These are phyloP conservation scores for Lycocorax pyrrhopterus DNA, from an alignment of 2,113 vertebrate genomes.

Conservation along the genomic window DNA sequence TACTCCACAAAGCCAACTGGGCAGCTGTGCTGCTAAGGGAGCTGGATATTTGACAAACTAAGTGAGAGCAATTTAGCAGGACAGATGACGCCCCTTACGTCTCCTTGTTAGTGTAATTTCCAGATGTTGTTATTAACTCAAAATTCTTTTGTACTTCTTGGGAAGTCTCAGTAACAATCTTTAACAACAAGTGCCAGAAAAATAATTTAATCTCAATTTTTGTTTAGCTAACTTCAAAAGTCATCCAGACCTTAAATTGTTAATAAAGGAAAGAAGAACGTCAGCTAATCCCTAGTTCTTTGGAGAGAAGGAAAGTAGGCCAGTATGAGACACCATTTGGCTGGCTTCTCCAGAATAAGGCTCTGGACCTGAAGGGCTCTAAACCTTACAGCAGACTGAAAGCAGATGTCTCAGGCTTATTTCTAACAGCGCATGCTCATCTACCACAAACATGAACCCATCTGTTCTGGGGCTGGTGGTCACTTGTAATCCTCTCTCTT, in stretches of 20 bases:
- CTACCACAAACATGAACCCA: not conserved
- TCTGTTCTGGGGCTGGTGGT: not conserved
- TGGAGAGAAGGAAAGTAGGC: not conserved
- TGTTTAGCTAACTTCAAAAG: not conserved
- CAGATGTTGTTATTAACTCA: conserved; percentile 12
- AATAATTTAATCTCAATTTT: not conserved
- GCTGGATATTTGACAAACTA: not conserved
- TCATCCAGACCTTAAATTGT: not conserved
- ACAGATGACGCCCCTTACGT: not conserved
- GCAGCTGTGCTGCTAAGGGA: not conserved
- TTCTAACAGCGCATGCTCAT: not conserved
- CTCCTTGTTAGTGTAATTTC: not conserved
- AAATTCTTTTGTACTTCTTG: not conserved
- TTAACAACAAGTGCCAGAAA: not conserved
- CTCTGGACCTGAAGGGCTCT: not conserved
- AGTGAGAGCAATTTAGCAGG: not conserved
- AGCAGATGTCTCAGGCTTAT: not conserved
- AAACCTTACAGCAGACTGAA: not conserved
- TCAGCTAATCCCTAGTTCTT: not conserved
- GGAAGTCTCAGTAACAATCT: not conserved
- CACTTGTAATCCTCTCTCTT: not conserved
- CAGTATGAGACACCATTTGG: not conserved
- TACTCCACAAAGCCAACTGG: not conserved
- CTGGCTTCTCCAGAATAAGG: not conserved
- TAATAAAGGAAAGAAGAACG: not conserved